Evolutionary conservation across 2,113 vertebrate genomes (phyloP).

Genomic region (Hiodon tergisus): DNA sequence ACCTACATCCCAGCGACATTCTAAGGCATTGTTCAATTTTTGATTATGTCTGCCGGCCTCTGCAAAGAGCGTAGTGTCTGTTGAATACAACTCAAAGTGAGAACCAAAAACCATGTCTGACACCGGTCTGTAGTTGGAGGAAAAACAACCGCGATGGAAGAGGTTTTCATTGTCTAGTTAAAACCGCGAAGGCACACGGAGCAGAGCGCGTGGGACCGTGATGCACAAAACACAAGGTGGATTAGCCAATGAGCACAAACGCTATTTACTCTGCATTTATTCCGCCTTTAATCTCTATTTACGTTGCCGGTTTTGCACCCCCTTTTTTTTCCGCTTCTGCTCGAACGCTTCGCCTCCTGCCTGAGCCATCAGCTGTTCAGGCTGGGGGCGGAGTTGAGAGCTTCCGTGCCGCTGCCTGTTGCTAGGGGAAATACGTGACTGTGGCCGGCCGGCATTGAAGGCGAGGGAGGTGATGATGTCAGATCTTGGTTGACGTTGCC

Average conservation of each 20-base stretch:
- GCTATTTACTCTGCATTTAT: too few species aligned
- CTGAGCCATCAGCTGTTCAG: slow-evolving; percentile 15
- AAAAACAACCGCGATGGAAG: too few species aligned
- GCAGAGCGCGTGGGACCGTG: too few species aligned
- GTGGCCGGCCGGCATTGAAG: background rate
- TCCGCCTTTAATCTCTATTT: background rate
- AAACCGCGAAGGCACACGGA: too few species aligned
- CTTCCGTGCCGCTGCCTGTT: slow-evolving; percentile 17
- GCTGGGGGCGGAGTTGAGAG: background rate
- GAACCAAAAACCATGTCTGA: too few species aligned
- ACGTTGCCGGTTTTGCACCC: background rate
- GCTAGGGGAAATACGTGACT: slow-evolving; percentile 26
- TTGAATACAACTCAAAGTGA: too few species aligned
- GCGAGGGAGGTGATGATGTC: slow-evolving; percentile 11
- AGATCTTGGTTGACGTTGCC: slow-evolving; percentile 3
- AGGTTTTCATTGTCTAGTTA: too few species aligned
- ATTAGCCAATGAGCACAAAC: too few species aligned
- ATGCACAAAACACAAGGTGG: too few species aligned
- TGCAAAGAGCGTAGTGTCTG: background rate
- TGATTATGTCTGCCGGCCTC: background rate
- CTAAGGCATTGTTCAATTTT: background rate
- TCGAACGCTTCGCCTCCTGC: background rate
- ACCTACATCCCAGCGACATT: background rate
- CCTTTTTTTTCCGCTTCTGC: background rate
- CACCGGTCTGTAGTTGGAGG: too few species aligned